Percentiles rank a stretch among this genome's conserved stretches.
These are phyloP conservation scores for Eristalinus aeneus DNA, from an alignment of 2,888 invertebrate species.

Conservation along the genomic window DNA sequence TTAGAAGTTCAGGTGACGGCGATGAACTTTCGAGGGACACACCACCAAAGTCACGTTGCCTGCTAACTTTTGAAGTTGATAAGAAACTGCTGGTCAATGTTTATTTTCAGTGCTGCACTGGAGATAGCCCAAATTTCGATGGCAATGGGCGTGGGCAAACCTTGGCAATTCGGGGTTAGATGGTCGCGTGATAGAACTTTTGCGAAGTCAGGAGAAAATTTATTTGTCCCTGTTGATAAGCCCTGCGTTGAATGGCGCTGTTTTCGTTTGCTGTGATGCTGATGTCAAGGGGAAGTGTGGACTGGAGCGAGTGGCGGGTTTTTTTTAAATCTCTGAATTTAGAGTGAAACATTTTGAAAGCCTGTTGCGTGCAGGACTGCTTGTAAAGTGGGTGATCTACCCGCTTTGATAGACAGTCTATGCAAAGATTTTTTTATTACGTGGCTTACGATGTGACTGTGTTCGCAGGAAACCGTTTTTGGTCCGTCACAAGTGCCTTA, in stretches of 20 bases:
- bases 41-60: conserved; percentile 11
- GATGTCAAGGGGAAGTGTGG: neutral
- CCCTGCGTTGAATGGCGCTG: neutral
- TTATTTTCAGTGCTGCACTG: neutral
- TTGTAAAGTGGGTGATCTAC: no score
- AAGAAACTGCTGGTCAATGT: neutral
- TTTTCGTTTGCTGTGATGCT: neutral
- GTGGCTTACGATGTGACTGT: no score
- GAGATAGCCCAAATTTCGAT: neutral
- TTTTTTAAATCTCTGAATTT: no score
- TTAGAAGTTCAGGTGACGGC: conserved; percentile 50
- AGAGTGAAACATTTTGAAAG: no score
- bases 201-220: neutral
- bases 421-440: no score
- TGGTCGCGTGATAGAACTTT: neutral
- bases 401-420: no score
- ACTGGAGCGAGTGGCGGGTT: neutral
- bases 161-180: neutral
- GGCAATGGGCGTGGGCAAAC: neutral
- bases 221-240: neutral
- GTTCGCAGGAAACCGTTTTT: no score
- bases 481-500: no score
- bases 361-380: no score
- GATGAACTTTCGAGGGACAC: conserved; percentile 19
- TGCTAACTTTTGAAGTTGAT: neutral